These are phyloP conservation scores for Dendronephthya gigantea DNA, from an alignment of 64 coral and sea anemone genomes.

Conservation along the genomic window DNA sequence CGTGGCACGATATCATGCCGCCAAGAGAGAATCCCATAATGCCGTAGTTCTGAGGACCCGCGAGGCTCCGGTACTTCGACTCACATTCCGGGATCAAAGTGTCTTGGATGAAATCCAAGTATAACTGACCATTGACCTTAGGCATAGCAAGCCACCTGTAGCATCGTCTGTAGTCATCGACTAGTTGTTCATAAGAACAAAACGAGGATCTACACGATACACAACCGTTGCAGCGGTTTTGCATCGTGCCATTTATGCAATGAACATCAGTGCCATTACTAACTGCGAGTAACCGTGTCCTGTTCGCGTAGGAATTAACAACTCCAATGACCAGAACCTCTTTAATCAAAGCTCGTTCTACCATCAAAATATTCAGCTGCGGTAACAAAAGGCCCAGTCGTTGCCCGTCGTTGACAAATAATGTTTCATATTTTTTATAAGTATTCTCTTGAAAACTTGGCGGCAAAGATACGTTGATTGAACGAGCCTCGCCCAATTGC, in stretches of 20 bases:
- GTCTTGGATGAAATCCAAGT: conserved; percentile 40
- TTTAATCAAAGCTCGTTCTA: not conserved
- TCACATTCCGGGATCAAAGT: conserved; percentile 12
- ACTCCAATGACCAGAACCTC: conserved; percentile 37
- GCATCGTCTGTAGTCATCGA: not conserved
- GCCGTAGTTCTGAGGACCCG: conserved; percentile 20
- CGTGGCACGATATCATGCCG: conserved; percentile 40
- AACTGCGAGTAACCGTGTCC: not conserved
- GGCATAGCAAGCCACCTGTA: not conserved
- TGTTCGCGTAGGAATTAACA: not conserved
- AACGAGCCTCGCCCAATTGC: conserved; percentile 3
- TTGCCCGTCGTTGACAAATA: conserved; percentile 42
- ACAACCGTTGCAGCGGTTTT: not conserved
- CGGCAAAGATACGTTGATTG: conserved; percentile 20
- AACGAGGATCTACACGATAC: not conserved
- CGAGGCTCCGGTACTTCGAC: not conserved
- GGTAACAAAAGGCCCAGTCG: not conserved
- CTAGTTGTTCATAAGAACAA: not conserved
- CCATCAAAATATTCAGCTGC: conserved; percentile 14
- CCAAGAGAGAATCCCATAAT: conserved; percentile 49
- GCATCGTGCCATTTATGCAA: conserved; percentile 22
- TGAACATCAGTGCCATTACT: not conserved
- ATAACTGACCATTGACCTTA: conserved; percentile 16
- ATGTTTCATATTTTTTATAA: conserved; percentile 35
- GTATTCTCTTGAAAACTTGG: conserved; percentile 42